Conservation (phyloP, 1,140 invertebrate species). For the Semibalanus balanoides region DNA sequence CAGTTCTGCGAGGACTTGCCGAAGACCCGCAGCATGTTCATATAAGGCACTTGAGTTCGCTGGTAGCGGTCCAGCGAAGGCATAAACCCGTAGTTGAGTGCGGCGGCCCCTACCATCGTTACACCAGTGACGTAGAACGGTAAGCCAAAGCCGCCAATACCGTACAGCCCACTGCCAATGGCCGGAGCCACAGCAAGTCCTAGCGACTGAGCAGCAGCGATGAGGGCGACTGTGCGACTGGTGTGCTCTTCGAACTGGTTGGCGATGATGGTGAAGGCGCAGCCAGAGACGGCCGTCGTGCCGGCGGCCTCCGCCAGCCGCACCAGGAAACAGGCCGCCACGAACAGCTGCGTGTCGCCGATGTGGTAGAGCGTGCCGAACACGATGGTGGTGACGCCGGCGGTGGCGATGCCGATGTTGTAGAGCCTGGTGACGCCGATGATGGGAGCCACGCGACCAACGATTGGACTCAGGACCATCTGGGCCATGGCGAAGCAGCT, state of each 20-base stretch:
- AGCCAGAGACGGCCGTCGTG: constrained; percentile 37
- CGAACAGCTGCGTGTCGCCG: constrained; percentile 42
- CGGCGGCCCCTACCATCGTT: constrained; percentile 32
- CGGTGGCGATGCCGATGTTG: constrained; percentile 30
- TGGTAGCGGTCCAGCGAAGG: constrained; percentile 42
- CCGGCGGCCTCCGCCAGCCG: constrained; percentile 42
- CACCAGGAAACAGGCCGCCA: constrained; percentile 30
- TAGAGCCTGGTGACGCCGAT: constrained; percentile 33
- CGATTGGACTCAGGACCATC: constrained; percentile 26
- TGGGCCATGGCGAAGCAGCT: constrained; percentile 23
- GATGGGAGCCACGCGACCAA: constrained; percentile 38
- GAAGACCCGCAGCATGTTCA: constrained; percentile 46
- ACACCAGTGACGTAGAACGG: constrained; percentile 38
- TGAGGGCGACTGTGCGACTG: constrained; percentile 29
- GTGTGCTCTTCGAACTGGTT: constrained; percentile 36
- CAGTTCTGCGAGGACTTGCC: constrained; percentile 43
- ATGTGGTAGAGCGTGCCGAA: constrained; percentile 29
- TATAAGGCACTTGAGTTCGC: constrained; percentile 37
- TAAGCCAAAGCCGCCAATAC: constrained; percentile 39
- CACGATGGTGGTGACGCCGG: constrained; percentile 31
- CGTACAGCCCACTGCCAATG: constrained; percentile 30
- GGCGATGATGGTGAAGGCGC: constrained; percentile 41
- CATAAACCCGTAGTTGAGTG: constrained; percentile 39
- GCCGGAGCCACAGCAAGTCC: constrained; percentile 41
- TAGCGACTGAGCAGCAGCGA: constrained; percentile 32